Percentiles rank a stretch among this genome's conserved stretches.
Evolutionary conservation across 1,140 invertebrate species (phyloP).

Genomic region (Macrobrachium rosenbergii): DNA sequence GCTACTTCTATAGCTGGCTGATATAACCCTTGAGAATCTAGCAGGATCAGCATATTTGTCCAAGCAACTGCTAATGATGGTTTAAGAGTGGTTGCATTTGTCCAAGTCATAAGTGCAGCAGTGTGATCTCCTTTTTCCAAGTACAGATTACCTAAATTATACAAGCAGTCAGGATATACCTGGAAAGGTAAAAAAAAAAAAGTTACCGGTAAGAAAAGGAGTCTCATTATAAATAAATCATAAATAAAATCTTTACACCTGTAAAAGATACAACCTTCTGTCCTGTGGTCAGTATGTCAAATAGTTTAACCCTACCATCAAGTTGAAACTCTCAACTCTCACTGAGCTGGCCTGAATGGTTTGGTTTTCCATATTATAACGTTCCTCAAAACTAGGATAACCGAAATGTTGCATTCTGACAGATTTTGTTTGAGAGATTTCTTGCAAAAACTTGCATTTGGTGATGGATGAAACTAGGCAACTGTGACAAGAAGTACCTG

Average conservation of each 20-base stretch:
- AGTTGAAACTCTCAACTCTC: too few species aligned
- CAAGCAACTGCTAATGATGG: slow-evolving; percentile 86
- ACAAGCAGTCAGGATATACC: slow-evolving; percentile 92
- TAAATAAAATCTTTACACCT: not conserved
- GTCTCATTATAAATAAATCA: not conserved
- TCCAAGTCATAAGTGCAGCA: slow-evolving; percentile 81
- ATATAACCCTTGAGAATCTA: slow-evolving; percentile 82
- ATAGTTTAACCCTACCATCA: too few species aligned
- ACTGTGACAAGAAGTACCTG: too few species aligned
- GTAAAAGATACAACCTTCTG: not conserved
- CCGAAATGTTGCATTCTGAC: too few species aligned
- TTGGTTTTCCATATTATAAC: too few species aligned
- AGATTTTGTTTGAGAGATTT: too few species aligned
- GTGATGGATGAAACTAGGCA: too few species aligned
- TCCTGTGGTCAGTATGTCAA: too few species aligned
- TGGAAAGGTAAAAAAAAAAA: slow-evolving; percentile 21
- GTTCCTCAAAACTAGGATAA: too few species aligned
- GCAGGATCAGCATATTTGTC: slow-evolving; percentile 90
- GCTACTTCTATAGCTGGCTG: slow-evolving; percentile 63
- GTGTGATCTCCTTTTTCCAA: slow-evolving; percentile 75
- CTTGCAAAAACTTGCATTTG: too few species aligned
- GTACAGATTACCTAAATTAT: slow-evolving; percentile 94
- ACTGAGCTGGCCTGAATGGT: too few species aligned
- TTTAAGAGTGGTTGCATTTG: slow-evolving; percentile 83
- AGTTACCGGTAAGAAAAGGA: not conserved